A percentile compares a stretch with the other conserved stretches of the same genome.
Conservation (phyloP, 2,888 invertebrate genomes). For the Macropis europaea region DNA sequence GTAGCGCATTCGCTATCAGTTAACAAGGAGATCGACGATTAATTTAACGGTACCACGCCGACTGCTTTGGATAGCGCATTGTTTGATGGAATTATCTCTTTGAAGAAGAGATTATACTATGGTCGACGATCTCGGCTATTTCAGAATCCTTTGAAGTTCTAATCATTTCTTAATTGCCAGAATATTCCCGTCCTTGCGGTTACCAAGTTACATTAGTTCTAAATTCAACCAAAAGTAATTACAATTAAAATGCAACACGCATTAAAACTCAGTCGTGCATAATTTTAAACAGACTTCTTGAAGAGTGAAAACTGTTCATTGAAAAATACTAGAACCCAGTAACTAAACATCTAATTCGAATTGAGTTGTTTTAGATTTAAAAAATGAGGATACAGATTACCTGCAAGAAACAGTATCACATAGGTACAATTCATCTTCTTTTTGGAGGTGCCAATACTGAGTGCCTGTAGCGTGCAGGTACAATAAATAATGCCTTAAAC, state of each 20-base stretch:
- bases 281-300: too few species aligned
- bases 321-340: too few species aligned
- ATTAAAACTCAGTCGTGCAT: too few species aligned
- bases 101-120: conserved; percentile 30
- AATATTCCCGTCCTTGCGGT: background rate
- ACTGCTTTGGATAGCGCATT: background rate
- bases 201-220: too few species aligned
- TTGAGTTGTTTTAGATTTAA: too few species aligned
- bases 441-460: background rate
- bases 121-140: conserved; percentile 7
- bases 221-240: too few species aligned
- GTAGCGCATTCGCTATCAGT: background rate
- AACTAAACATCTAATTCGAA: too few species aligned
- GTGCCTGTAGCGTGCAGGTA: background rate
- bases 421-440: conserved; percentile 61
- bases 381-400: conserved; percentile 44
- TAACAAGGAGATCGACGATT: conserved; percentile 4
- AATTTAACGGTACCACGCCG: conserved; percentile 1
- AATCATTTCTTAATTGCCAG: background rate
- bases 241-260: too few species aligned
- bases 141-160: conserved; percentile 9
- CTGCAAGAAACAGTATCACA: conserved; percentile 64
- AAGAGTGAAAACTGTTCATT: too few species aligned
- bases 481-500: background rate
- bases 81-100: conserved; percentile 42